These are phyloP conservation scores for Macquaria ambigua DNA, from an alignment of 2,113 vertebrate species.

Conservation along the genomic window DNA sequence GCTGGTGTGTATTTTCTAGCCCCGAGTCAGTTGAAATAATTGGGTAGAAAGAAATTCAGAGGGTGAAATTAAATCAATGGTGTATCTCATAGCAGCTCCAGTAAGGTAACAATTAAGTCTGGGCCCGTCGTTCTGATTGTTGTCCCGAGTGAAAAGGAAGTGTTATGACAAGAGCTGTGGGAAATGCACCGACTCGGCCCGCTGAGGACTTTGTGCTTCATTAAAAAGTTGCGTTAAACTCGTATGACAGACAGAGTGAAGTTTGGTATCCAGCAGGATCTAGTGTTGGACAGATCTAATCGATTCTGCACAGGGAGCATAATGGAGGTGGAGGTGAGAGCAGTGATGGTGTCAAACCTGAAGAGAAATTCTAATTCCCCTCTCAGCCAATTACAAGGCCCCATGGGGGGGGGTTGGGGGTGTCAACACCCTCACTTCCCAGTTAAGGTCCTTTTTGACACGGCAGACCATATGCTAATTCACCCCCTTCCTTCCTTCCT, in stretches of 20 bases:
- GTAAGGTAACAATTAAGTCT: constrained; percentile 33
- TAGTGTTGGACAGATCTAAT: constrained; percentile 71
- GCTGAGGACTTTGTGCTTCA: constrained; percentile 36
- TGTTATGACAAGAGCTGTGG: constrained; percentile 23
- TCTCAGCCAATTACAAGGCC: constrained; percentile 69
- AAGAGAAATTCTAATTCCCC: constrained; percentile 56
- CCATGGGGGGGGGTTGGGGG: background rate
- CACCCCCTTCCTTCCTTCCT: background rate
- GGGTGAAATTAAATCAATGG: constrained; percentile 60
- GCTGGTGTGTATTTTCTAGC: constrained; percentile 13
- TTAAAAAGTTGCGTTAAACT: constrained; percentile 71
- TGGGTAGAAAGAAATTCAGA: constrained; percentile 38
- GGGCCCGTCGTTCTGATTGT: background rate
- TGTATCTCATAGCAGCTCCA: background rate
- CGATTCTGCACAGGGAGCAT: constrained; percentile 65
- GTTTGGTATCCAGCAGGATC: constrained; percentile 33
- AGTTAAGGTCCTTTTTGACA: constrained; percentile 43
- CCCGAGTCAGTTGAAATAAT: constrained; percentile 50
- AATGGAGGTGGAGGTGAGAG: constrained; percentile 68
- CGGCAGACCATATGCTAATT: constrained; percentile 26
- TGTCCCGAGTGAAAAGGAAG: constrained; percentile 40
- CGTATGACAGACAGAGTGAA: constrained; percentile 13
- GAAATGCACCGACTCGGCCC: background rate
- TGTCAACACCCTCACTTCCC: constrained; percentile 25
- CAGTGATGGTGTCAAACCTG: constrained; percentile 48